phyloP scores from a whole-genome alignment of 2,113 vertebrate genomes.

The Plectropomus leopardus region DNA sequence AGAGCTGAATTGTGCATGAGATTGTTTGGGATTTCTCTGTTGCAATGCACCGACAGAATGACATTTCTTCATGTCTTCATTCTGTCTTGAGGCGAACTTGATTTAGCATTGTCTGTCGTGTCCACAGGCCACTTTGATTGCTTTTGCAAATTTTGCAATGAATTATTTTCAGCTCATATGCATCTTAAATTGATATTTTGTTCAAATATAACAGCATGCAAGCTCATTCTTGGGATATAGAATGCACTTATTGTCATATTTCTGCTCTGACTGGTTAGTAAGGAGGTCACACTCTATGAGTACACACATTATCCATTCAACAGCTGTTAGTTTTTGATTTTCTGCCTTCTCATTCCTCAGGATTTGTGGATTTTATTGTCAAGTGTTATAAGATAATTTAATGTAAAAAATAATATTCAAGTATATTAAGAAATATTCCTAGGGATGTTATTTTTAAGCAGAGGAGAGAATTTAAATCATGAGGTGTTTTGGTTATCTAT shows the following conservation, averaged over 20 bases:
- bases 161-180: neutral
- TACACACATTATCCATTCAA: neutral
- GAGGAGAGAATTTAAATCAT: neutral
- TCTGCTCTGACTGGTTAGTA: neutral
- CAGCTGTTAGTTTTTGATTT: neutral
- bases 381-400: too few relatives aligned
- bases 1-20: neutral
- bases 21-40: slow-evolving; percentile 4
- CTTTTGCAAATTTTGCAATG: neutral
- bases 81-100: neutral
- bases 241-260: neutral
- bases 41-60: neutral
- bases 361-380: neutral
- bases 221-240: neutral
- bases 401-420: neutral
- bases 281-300: too few relatives aligned
- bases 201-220: neutral
- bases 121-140: neutral
- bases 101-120: neutral
- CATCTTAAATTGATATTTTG: neutral
- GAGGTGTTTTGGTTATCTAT: neutral
- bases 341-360: neutral
- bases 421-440: too few relatives aligned
- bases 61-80: neutral
- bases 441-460: neutral